Evolutionary conservation across 2,888 invertebrate species (phyloP), one percentile per base, ranked within the genome.

Genomic region (Mechanitis messenoides): DNA sequence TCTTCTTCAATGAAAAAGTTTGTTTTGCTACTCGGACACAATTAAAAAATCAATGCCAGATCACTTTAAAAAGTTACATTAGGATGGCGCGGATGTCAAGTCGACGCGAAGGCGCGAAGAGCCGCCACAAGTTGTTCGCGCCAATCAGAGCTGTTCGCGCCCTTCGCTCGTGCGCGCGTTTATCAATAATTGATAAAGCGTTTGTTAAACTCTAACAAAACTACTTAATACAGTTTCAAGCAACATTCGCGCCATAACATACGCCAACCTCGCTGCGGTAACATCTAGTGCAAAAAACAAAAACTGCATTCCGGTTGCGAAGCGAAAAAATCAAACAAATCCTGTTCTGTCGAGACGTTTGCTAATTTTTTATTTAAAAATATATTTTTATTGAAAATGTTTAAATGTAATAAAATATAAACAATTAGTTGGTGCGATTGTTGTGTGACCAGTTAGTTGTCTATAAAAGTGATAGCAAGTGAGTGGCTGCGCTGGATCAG

Each of bases 81-180:
- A 67, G 72, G 74, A 74, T 74, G 74, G 74, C 72, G 74, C 70
- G 72, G 79, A 79, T 79, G 83, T 84, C 84, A 82, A 86, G 71
- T 66, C 64, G 70, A 70, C 59, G 61, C 55, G 56, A 20, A 56
- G 12, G 31, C 60, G 66, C 60, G 57, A 64, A 58, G n/a, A 47
- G 45, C 45, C 58, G 59, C 62, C 56, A 42, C 74, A 72, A 76
- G 79, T 77, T 73, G 74, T 72, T 20, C 20, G 20, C 20, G 20
- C 87, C 86, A 88, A 88, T 88, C 86, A 87, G 77, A 84, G 75
- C 73, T 72, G 81, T 75, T 81, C 81, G 86, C 81, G 85, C 79
- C 75, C 76, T 78, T 76, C 81, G 78, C 72, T 72, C 75, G 84
- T 75, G 77, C 81, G 84, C 84, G 84, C 83, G 83, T 83, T 83